Base-by-base conservation (phyloP, 2,888 invertebrate species). In the Megamerina dolium region DNA sequence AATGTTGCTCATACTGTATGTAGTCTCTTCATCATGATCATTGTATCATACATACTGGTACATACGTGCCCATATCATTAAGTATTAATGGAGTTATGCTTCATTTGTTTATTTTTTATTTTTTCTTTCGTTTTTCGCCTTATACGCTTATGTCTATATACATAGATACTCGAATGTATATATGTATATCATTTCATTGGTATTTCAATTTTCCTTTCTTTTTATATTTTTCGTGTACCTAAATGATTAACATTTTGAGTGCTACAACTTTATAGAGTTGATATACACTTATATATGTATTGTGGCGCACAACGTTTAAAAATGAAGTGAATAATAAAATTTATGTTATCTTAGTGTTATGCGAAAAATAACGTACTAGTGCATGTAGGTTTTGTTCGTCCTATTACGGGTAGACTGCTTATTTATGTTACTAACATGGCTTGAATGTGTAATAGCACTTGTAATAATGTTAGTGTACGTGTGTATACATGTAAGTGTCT, bases 181-280 rank as follows among this genome's bases (percentile, higher is more conserved):
- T 6, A 8, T 23, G 3, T 30, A 14, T 29, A 19, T 35, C 12
- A 12, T 19, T 33, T 16, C 31, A 32, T 38, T 21, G 6, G 6
- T 23, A 23, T 23, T 18, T 37, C 30, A 33, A 14, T 35, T 35
- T 27, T 26, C 27, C 18, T 35, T 29, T 21, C 3, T 18, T 4
- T 26, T 19, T 34, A 26, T 13, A 29, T 29, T 36, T 30, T n/a
- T 18, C 10, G 31, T 18, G 3, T 19, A 21, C n/a, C 19, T 30
- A 31, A 35, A 39, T 36, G 35, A 39, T 37, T 45, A 37, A 27
- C 45, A 29, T 41, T 45, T 41, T 45, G 34, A 37, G 45, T 41
- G 37, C 13, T n/a, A 34, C 37, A 45, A 41, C 29, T 40, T 40
- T 35, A 14, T 31, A 19, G 35, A 3, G 40, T 36, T 41, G 29